Evolutionary conservation across 1,140 invertebrate genomes (phyloP).

Genomic region (Oscheius sp.): DNA sequence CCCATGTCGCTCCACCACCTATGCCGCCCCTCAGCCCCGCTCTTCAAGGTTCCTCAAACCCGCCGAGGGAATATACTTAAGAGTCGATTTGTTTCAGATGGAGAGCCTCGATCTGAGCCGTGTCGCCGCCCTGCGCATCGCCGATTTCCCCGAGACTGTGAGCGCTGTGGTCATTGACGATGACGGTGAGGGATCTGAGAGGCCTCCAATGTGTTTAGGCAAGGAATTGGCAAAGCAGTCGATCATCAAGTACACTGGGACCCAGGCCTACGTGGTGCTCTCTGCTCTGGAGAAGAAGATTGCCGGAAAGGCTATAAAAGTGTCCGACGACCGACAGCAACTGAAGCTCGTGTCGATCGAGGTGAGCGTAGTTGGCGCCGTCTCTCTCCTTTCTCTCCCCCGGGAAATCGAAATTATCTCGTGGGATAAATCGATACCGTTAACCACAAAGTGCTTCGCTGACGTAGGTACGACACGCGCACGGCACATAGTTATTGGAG

Average conservation of each 20-base stretch:
- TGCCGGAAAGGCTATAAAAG: constrained; percentile 20
- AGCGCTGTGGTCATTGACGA: not conserved
- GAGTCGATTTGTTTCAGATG: constrained; percentile 1
- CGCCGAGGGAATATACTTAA: too few species aligned
- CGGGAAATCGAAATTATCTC: too few species aligned
- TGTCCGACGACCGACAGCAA: constrained; percentile 9
- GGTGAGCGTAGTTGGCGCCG: not conserved
- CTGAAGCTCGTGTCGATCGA: constrained; percentile 26
- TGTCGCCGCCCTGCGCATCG: not conserved
- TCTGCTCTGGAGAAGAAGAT: not conserved
- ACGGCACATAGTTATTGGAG: too few species aligned
- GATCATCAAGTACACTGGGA: constrained; percentile 21
- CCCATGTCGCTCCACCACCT: not conserved
- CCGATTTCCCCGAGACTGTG: not conserved
- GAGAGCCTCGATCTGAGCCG: not conserved
- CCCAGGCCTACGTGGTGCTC: constrained; percentile 20
- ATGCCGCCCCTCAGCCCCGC: not conserved
- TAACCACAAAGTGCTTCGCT: too few species aligned
- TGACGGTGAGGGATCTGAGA: not conserved
- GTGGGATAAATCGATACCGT: too few species aligned
- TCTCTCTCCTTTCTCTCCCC: too few species aligned
- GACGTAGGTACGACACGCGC: too few species aligned
- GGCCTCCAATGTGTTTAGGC: not conserved
- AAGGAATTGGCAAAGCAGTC: constrained; percentile 16
- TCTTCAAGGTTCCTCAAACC: not conserved